Evolutionary conservation across 1,140 invertebrate genomes (phyloP), one percentile per base, ranked within the genome.

Genomic region (Drosophila baimaii): DNA sequence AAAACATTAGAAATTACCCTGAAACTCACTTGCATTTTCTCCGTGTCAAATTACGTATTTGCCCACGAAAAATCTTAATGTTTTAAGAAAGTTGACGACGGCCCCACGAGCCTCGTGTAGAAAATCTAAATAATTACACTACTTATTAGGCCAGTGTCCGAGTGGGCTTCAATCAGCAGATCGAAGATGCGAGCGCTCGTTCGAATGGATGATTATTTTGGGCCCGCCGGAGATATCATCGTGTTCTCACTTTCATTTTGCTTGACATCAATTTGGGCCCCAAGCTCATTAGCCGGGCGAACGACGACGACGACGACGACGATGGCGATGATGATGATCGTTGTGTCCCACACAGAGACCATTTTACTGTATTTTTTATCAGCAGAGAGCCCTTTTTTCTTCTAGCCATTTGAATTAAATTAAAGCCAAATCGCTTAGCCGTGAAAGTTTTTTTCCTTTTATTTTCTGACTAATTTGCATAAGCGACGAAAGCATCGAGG

Each of bases 201-300:
- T 25, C 13, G 43, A 64, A 57, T n/a, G 13, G 68, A 27, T 57
- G 68, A 71, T 71, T 70, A 70, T 57, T 57, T 70, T 71, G 52
- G 25, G 68, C 41, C 65, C 68, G 68, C 10, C 47, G 63, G 79
- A 62, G 57, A 62, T 68, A 51, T 37, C 44, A 78, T 61, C 54
- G 43, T 64, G 65, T 88, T 88, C 83, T 88, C 83, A 88, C 83
- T 88, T 88, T 88, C 83, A 68, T 89, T 88, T 83, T 31, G 68
- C 46, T 61, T 74, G 72, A 70, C 66, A 77, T 68, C 68, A 64
- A 79, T 86, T 69, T 65, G 63, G 62, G 57, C 56, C 44, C 44
- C 25, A 77, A 51, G 80, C 63, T 79, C 83, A 88, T 88, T 88
- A 83, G 79, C 64, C 56, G 68, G 21, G 23, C 46, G 37, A 35